These are phyloP conservation scores for Diorhabda carinulata DNA, from an alignment of 1,140 invertebrate species.

Conservation along the genomic window DNA sequence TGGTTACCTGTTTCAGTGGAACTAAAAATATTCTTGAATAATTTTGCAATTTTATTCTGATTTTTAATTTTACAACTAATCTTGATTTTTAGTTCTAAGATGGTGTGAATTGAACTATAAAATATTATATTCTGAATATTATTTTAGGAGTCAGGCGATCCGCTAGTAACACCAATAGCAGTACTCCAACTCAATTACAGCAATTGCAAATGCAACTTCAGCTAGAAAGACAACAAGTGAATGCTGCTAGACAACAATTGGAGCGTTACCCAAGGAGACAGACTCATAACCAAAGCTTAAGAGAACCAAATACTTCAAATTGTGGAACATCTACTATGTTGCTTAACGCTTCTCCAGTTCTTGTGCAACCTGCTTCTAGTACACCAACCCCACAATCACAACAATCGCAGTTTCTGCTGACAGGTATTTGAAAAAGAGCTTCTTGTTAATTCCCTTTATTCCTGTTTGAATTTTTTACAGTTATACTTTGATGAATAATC, in stretches of 20 bases:
- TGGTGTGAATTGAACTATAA: too few relatives aligned
- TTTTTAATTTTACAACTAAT: too few relatives aligned
- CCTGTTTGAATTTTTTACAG: too few relatives aligned
- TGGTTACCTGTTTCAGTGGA: neutral
- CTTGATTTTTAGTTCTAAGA: too few relatives aligned
- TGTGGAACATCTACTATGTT: conserved; percentile 41
- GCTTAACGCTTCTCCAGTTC: conserved; percentile 40
- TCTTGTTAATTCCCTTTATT: too few relatives aligned
- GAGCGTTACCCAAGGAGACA: conserved; percentile 80
- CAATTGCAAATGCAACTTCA: conserved; percentile 88
- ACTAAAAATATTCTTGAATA: too few relatives aligned
- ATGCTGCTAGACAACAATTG: conserved; percentile 76
- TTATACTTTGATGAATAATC: too few relatives aligned
- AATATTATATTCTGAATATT: too few relatives aligned
- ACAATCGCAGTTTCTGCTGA: conserved; percentile 42
- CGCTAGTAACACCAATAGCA: conserved; percentile 52
- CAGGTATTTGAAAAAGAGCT: conserved; percentile 18
- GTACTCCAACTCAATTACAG: conserved; percentile 74
- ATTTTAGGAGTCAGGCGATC: conserved; percentile 68
- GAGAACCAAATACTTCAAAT: conserved; percentile 35
- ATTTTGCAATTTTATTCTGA: too few relatives aligned
- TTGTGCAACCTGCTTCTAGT: conserved; percentile 35
- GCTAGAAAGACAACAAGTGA: conserved; percentile 79
- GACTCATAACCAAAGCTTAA: conserved; percentile 47
- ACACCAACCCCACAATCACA: conserved; percentile 35